Evolutionary conservation across 2,797 vertebrate species (phyloP).

Genomic region (Clarias fuscus): DNA sequence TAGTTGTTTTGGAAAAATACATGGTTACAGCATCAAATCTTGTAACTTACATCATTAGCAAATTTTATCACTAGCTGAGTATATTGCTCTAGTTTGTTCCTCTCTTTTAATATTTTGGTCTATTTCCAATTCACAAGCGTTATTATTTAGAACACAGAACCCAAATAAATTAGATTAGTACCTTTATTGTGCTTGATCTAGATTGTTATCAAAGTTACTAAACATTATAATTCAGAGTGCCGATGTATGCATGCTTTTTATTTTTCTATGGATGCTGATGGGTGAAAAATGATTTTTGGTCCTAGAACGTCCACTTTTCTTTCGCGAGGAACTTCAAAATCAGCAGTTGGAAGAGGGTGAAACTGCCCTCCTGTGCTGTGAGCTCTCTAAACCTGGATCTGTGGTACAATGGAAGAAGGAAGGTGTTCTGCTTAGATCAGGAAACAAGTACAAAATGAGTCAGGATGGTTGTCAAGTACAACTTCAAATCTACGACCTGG

Average conservation of each 20-base stretch:
- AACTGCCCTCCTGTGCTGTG: conserved; percentile 74
- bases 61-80: not conserved
- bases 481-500: conserved; percentile 81
- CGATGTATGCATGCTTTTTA: not conserved
- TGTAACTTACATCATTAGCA: not conserved
- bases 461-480: conserved; percentile 75
- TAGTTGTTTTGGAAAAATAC: not conserved
- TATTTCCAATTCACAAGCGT: not conserved
- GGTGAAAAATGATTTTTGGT: conserved; percentile 21
- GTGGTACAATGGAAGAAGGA: conserved; percentile 82
- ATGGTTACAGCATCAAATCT: not conserved
- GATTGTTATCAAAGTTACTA: not conserved
- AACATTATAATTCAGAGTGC: not conserved
- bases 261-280: not conserved
- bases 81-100: not conserved
- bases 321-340: conserved; percentile 67
- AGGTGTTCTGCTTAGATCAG: conserved; percentile 70
- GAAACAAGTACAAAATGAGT: conserved; percentile 77
- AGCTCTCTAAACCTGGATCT: conserved; percentile 77
- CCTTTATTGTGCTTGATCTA: not conserved
- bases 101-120: not conserved
- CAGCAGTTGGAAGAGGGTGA: conserved; percentile 77
- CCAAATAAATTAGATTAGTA: not conserved
- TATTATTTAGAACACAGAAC: not conserved
- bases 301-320: conserved; percentile 58